These are phyloP conservation scores for Phyllotreta striolata DNA, from an alignment of 2,888 invertebrate species.

Conservation along the genomic window DNA sequence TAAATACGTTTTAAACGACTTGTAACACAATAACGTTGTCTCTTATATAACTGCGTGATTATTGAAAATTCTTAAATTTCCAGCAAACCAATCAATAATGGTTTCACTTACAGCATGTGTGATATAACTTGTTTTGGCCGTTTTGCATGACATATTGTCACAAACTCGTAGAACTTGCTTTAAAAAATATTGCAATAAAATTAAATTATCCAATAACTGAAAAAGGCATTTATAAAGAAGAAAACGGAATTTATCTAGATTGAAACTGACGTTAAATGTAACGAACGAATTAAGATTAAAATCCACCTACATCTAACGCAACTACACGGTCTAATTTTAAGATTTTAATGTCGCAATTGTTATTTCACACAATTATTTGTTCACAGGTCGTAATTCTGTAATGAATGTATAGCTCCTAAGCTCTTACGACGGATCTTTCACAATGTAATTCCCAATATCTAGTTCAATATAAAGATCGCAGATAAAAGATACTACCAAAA, in stretches of 20 bases:
- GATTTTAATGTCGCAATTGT: constrained; percentile 23
- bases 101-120: too few species aligned
- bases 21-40: constrained; percentile 17
- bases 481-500: constrained; percentile 10
- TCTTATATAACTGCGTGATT: constrained; percentile 13
- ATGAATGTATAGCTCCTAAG: constrained; percentile 13
- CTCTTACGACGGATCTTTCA: constrained; percentile 17
- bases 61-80: constrained; percentile 14
- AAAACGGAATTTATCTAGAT: too few species aligned
- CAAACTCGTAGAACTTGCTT: too few species aligned
- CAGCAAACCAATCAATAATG: background rate
- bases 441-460: constrained; percentile 16
- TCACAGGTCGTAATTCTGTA: constrained; percentile 16
- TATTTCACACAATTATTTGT: constrained; percentile 25
- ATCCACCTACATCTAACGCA: too few species aligned
- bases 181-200: too few species aligned
- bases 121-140: too few species aligned
- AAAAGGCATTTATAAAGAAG: too few species aligned
- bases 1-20: constrained; percentile 12
- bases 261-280: too few species aligned
- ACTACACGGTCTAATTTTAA: constrained; percentile 18
- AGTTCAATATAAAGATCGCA: constrained; percentile 16
- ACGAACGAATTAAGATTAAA: too few species aligned
- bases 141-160: too few species aligned
- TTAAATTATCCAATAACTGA: too few species aligned